Conservation (phyloP, 2,888 invertebrate species). For the Cephus pygmeus region DNA sequence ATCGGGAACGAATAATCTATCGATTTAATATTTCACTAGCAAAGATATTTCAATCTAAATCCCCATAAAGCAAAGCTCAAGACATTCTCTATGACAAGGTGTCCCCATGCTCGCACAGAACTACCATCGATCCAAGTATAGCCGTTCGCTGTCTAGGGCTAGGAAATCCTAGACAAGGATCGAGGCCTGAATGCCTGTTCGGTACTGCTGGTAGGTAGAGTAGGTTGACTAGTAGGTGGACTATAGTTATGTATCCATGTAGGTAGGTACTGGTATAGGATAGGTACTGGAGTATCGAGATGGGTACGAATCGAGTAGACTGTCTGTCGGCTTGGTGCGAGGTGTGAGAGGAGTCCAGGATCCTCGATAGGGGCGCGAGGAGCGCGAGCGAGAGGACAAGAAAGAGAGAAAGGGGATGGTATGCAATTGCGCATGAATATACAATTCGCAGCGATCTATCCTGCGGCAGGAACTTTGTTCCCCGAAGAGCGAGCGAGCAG, state of each 20-base stretch:
- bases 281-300: not conserved
- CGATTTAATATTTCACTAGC: not conserved
- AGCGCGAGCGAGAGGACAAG: not conserved
- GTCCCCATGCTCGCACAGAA: not conserved
- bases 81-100: not conserved
- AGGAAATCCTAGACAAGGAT: not conserved
- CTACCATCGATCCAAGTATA: not conserved
- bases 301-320: not conserved
- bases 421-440: conserved; percentile 2
- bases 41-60: not conserved
- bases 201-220: not conserved
- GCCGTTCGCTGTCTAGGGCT: not conserved
- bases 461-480: conserved; percentile 5
- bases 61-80: not conserved
- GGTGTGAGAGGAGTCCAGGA: not conserved
- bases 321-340: not conserved
- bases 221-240: not conserved
- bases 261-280: not conserved
- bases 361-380: not conserved
- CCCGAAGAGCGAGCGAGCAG: conserved; percentile 11
- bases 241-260: too few species aligned
- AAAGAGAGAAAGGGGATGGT: not conserved
- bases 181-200: not conserved
- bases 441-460: conserved; percentile 8
- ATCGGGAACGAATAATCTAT: not conserved